Base-by-base conservation (phyloP, 2,797 vertebrate species). In the Malurus leucopterus region DNA sequence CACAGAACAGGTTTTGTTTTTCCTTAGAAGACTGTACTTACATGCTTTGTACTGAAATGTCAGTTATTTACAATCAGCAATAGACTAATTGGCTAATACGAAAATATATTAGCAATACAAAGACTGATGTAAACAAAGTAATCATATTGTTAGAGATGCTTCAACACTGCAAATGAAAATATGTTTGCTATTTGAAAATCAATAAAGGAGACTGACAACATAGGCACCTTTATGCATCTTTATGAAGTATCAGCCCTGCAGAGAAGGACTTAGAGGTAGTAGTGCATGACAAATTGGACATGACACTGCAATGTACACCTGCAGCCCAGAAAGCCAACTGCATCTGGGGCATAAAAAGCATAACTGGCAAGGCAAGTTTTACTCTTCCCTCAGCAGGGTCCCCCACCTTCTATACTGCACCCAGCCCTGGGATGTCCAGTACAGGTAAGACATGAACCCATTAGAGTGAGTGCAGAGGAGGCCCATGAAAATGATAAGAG, bases 271-370 rank as follows among this genome's bases (percentile, higher is more conserved):
- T 53, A 10, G 5, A 30, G 4, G 26, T 49, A 44, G 6, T 0
- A 0, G 15, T 32, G 34, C n/a, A 24, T 11, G 8, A 88, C 69
- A 86, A 86, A 6, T 3, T 51, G 46, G 46, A 69, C 6, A 6
- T 13, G 34, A 80, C 8, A 26, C 0, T 0, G 13, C 20, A 76
- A 47, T 6, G 12, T 3, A 50, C 1, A 6, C 7, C 36, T 3
- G 6, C 20, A 65, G 62, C n/a, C 51, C 40, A 81, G 34, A 89
- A 77, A 19, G 17, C 11, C 34, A 77, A 5, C 9, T 2, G 1
- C 17, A 50, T 8, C 11, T 2, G 1, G 16, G 36, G 13, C 12
- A 72, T 44, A 38, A 73, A 17, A 40, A 65, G 3, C 1, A 0
- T 32, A 29, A 46, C 20, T 14, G 62, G 13, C 17, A 62, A 29